A percentile compares a stretch with the other conserved stretches of the same genome.
These are phyloP conservation scores for Platycheirus albimanus DNA, from an alignment of 2,888 invertebrate genomes.

Conservation along the genomic window DNA sequence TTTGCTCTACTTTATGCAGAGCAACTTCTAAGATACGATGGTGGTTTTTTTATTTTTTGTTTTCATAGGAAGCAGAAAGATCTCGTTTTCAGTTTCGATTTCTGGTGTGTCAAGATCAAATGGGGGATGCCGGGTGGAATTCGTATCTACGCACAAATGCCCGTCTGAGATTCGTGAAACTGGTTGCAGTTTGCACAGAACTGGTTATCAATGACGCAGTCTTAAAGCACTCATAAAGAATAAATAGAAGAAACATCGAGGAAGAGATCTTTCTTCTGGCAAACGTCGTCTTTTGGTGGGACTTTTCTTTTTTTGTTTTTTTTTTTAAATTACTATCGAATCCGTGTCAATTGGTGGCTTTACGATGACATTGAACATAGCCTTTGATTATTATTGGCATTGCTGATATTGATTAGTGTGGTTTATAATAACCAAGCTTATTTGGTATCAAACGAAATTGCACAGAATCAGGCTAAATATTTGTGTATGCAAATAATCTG, in stretches of 20 bases:
- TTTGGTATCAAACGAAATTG: conserved; percentile 16
- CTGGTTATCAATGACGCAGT: conserved; percentile 36
- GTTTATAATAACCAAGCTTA: conserved; percentile 13
- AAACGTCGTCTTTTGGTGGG: conserved; percentile 34
- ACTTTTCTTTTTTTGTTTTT: too few relatives aligned
- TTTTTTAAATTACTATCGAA: conserved; percentile 21
- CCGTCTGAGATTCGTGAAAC: conserved; percentile 49
- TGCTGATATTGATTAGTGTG: conserved; percentile 18
- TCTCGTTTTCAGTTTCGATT: conserved; percentile 71
- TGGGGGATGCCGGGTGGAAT: conserved; percentile 61
- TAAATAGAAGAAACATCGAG: conserved; percentile 32
- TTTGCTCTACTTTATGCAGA: conserved; percentile 23
- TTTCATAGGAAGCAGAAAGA: conserved; percentile 13
- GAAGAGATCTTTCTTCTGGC: conserved; percentile 39
- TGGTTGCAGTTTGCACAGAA: conserved; percentile 42
- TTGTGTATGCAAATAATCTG: too few relatives aligned
- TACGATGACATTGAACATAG: conserved; percentile 28
- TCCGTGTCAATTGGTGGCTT: conserved; percentile 60
- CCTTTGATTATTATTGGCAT: conserved; percentile 17
- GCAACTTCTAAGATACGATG: too few relatives aligned
- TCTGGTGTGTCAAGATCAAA: conserved; percentile 63
- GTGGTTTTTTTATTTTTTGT: too few relatives aligned
- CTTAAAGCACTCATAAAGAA: conserved; percentile 8
- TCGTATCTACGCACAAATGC: conserved; percentile 47
- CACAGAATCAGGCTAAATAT: conserved; percentile 7